Evolutionary conservation across 35 echinoderm and acorn worm genomes (phyloP).

Genomic region (Eucidaris tribuloides): DNA sequence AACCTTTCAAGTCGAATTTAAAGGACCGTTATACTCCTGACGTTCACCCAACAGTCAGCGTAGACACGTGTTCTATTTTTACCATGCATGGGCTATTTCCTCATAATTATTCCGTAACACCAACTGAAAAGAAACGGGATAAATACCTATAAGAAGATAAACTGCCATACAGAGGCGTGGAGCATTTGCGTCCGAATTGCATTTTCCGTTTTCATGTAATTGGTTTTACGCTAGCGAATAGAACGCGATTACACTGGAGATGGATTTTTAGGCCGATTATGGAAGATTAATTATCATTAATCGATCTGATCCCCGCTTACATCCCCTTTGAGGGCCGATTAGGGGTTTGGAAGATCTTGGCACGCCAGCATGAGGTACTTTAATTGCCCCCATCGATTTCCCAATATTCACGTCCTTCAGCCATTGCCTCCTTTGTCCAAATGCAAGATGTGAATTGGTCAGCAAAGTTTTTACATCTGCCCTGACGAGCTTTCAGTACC

Average conservation of each 20-base stretch:
- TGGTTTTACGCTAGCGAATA: neutral
- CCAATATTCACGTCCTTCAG: neutral
- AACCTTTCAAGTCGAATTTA: too few relatives aligned
- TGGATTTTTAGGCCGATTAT: constrained; percentile 3
- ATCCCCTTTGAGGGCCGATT: constrained; percentile 32
- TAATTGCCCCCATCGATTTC: constrained; percentile 33
- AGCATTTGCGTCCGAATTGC: too few relatives aligned
- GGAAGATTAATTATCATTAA: constrained; percentile 27
- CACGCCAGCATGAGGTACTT: constrained; percentile 15
- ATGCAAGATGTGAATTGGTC: neutral
- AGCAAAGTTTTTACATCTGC: too few relatives aligned
- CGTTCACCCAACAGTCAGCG: too few relatives aligned
- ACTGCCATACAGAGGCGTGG: too few relatives aligned
- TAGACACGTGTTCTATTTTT: too few relatives aligned
- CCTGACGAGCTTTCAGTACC: too few relatives aligned
- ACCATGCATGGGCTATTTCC: too few relatives aligned
- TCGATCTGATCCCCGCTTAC: neutral
- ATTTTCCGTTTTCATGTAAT: constrained; percentile 8
- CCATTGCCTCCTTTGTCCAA: neutral
- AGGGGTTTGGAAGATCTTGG: neutral
- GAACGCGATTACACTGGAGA: neutral
- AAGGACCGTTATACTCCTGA: too few relatives aligned
- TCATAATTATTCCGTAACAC: too few relatives aligned
- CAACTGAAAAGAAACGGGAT: too few relatives aligned
- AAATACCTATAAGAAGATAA: too few relatives aligned